These are phyloP conservation scores for Armadillidium nasatum DNA, from an alignment of 1,140 invertebrate species.

Conservation along the genomic window DNA sequence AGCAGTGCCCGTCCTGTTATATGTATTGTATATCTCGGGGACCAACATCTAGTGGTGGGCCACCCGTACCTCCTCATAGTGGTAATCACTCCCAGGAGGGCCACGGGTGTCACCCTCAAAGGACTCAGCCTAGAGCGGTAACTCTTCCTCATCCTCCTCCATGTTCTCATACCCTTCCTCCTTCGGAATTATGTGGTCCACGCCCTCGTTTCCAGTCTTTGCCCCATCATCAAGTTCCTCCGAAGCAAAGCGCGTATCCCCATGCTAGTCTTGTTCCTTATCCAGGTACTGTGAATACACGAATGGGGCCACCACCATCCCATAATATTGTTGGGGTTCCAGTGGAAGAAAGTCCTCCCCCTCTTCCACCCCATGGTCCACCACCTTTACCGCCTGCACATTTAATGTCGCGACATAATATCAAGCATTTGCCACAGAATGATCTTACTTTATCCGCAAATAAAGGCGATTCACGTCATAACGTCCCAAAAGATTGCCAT, in stretches of 20 bases:
- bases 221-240: not conserved
- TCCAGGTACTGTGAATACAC: not conserved
- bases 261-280: not conserved
- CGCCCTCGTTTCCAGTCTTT: not conserved
- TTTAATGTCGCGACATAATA: not conserved
- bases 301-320: not conserved
- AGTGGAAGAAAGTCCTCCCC: not conserved
- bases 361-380: not conserved
- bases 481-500: too few species aligned
- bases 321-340: not conserved
- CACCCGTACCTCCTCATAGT: not conserved
- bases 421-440: too few species aligned
- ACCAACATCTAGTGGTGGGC: not conserved
- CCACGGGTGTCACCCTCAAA: not conserved
- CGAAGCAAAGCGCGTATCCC: not conserved
- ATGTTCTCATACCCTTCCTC: not conserved
- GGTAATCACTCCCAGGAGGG: not conserved
- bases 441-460: too few species aligned
- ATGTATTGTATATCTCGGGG: not conserved
- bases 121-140: not conserved
- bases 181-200: not conserved
- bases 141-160: not conserved
- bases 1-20: slow-evolving; percentile 6
- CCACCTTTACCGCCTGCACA: not conserved
- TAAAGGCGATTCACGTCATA: too few species aligned